Base-by-base conservation (phyloP, 2,888 invertebrate species). In the Hypsopygia costalis region DNA sequence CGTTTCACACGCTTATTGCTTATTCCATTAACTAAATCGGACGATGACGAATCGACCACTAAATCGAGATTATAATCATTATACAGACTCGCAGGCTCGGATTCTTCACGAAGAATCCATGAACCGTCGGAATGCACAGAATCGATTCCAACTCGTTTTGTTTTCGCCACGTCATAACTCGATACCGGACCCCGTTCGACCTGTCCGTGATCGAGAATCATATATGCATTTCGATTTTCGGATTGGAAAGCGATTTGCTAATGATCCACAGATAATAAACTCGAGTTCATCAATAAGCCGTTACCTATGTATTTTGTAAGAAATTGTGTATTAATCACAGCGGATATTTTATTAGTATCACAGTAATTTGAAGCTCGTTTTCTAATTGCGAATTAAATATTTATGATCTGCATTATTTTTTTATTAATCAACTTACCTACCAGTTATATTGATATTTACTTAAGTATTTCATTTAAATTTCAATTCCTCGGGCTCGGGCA, bases 81-180 rank as follows among this genome's bases (percentile, higher is more conserved):
- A 79, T 67, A 76, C 71, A 61, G 62, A 67, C 74, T 76, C 69
- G 76, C 71, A 64, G 71, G 72, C 69, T 75, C 70, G 72, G 76
- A 83, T 83, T 83, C 81, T 79, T 68, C 63, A 57, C 58, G 65
- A 71, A 69, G 81, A 78, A 81, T 81, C 81, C 70, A 72, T 79
- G 81, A 74, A 76, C 76, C 80, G 69, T 69, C 68, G 86, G 87
- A 81, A 87, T 87, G 87, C 86, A 78, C 76, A 65, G 79, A 76
- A 81, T 81, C 83, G 77, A 78, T 81, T 78, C 70, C 62, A 78
- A 86, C 87, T 76, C 53, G 87, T 87, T 86, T 85, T 79, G 78
- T 81, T 86, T 86, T 83, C 80, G 86, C 87, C 78, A 86, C 83
- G 86, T 88, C 87, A 87, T 81, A 83, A 79, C 79, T 75, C 70